Percentiles rank a stretch among this genome's conserved stretches.
These are phyloP conservation scores for Sitophilus oryzae DNA, from an alignment of 1,140 invertebrate genomes.

Conservation along the genomic window DNA sequence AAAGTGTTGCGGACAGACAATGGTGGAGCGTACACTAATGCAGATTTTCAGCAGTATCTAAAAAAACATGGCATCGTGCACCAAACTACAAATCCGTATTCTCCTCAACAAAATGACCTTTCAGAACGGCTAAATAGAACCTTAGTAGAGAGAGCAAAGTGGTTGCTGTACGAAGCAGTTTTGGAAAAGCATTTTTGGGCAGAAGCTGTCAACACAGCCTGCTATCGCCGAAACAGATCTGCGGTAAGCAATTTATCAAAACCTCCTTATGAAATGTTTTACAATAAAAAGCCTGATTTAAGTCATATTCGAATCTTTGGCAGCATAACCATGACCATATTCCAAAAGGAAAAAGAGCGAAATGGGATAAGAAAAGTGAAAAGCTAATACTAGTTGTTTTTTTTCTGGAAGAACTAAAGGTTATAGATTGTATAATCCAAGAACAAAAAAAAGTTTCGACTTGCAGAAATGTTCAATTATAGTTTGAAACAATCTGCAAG, in stretches of 20 bases:
- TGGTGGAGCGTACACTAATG: slow-evolving; percentile 32
- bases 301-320: no score
- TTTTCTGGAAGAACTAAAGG: no score
- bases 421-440: no score
- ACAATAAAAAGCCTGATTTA: not conserved
- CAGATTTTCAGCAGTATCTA: slow-evolving; percentile 30
- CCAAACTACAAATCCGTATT: not conserved
- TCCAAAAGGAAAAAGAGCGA: no score
- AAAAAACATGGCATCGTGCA: slow-evolving; percentile 22
- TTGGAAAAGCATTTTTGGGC: not conserved
- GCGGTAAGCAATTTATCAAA: not conserved
- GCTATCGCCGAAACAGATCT: not conserved
- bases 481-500: no score
- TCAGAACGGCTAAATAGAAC: not conserved
- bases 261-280: not conserved
- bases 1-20: slow-evolving; percentile 29
- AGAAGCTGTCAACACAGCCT: not conserved
- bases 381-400: no score
- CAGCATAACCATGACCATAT: no score
- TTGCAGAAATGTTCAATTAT: no score
- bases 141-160: not conserved
- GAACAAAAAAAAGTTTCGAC: no score
- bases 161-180: no score
- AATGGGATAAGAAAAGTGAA: no score
- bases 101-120: not conserved